phyloP scores from a whole-genome alignment of 2,797 vertebrate genomes.

The Labeo calbasu region DNA sequence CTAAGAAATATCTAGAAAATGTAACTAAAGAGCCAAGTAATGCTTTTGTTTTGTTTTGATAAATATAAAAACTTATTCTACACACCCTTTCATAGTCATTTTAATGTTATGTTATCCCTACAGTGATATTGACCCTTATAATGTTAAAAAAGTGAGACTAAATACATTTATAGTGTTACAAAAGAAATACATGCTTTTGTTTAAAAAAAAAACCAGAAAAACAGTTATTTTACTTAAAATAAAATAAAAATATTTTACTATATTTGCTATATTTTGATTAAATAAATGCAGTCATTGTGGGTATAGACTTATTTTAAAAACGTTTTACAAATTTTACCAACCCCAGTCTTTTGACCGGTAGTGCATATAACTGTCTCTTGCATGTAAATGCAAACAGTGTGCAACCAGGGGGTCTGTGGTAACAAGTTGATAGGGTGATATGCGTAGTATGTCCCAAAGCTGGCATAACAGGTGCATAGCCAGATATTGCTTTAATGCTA shows the following conservation, averaged over 20 bases:
- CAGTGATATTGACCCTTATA: no score
- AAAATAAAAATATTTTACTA: not conserved
- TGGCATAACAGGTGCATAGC: not conserved
- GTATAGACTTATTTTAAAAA: not conserved
- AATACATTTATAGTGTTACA: not conserved
- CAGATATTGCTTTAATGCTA: not conserved
- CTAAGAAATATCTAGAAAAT: no score
- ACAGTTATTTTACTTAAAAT: not conserved
- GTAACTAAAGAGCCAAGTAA: no score
- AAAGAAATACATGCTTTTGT: not conserved
- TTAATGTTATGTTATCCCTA: no score
- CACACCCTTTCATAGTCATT: no score
- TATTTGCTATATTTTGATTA: not conserved
- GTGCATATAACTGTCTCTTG: not conserved
- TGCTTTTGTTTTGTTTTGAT: no score
- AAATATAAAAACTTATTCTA: no score
- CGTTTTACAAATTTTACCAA: not conserved
- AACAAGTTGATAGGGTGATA: not conserved
- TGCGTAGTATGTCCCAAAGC: not conserved
- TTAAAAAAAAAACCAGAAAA: not conserved
- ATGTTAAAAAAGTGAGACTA: not conserved
- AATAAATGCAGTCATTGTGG: no score
- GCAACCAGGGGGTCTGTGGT: not conserved
- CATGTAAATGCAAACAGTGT: not conserved
- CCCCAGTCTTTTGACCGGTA: not conserved